A percentile compares a stretch with the other conserved stretches of the same genome.
phyloP scores from a whole-genome alignment of 2,888 invertebrate genomes.

The Apamea crenata region DNA sequence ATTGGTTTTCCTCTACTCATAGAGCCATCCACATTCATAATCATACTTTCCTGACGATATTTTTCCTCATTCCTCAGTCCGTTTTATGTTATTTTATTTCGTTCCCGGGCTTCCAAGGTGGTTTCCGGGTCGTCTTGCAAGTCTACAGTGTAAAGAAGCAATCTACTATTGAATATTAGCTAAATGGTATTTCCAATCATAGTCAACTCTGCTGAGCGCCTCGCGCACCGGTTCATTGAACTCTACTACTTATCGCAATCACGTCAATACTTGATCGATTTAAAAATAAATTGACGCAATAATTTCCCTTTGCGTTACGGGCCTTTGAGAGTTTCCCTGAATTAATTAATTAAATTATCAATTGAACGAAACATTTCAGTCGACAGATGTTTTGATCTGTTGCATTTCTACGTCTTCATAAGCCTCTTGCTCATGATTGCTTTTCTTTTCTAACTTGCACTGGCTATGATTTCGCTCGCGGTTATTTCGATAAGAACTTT shows the following conservation, averaged over 20 bases:
- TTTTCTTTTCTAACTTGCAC: not conserved
- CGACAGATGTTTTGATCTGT: conserved; percentile 1
- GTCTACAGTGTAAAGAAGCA: not conserved
- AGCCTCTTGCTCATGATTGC: not conserved
- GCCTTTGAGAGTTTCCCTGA: not conserved
- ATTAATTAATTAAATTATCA: not conserved
- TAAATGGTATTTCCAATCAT: conserved; percentile 18
- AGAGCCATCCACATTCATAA: not conserved
- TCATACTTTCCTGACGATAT: not conserved
- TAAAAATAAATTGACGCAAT: conserved; percentile 20
- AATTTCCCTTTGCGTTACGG: conserved; percentile 17
- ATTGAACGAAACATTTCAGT: not conserved
- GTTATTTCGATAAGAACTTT: not conserved
- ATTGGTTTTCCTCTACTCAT: too few species aligned
- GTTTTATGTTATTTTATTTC: not conserved
- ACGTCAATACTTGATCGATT: conserved; percentile 22
- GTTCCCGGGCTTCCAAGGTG: not conserved
- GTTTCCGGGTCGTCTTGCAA: not conserved
- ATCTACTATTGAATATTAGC: conserved; percentile 2
- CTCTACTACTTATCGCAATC: conserved; percentile 20
- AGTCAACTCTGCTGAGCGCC: conserved; percentile 14
- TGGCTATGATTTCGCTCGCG: not conserved
- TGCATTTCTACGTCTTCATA: not conserved
- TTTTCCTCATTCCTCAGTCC: too few species aligned
- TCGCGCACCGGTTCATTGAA: conserved; percentile 8